A percentile compares a stretch with the other conserved stretches of the same genome.
Conservation (phyloP, 2,888 invertebrate genomes). For the Spialia ferax region DNA sequence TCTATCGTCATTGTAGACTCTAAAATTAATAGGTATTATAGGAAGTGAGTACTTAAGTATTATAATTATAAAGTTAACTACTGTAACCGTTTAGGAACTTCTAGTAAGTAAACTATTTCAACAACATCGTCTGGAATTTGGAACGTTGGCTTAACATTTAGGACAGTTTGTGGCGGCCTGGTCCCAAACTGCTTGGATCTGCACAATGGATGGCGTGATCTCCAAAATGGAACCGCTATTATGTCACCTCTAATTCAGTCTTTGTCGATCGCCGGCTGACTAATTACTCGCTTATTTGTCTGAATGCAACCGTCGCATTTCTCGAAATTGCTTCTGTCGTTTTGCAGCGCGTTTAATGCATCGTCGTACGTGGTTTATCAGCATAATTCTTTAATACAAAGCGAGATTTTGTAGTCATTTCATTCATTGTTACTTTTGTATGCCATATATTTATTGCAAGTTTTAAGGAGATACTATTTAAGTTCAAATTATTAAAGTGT, state of each 20-base stretch:
- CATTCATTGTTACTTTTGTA: too few relatives aligned
- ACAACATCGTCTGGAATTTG: conserved; percentile 13
- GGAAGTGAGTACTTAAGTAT: background rate
- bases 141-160: conserved; percentile 22
- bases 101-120: conserved; percentile 6
- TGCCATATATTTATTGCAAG: too few relatives aligned
- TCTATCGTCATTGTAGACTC: too few relatives aligned
- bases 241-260: conserved; percentile 41
- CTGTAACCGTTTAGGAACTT: conserved; percentile 5
- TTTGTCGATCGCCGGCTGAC: conserved; percentile 40
- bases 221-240: conserved; percentile 34
- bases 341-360: background rate
- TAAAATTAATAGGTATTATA: background rate
- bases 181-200: conserved; percentile 28
- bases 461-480: too few relatives aligned
- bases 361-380: background rate
- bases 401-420: too few relatives aligned
- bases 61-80: background rate
- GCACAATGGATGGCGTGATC: conserved; percentile 36
- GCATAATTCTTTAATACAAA: too few relatives aligned
- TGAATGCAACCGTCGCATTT: conserved; percentile 28
- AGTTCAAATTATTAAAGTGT: too few relatives aligned
- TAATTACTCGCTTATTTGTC: conserved; percentile 41
- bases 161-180: conserved; percentile 19
- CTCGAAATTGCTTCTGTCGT: conserved; percentile 29